Evolutionary conservation across 2,113 vertebrate genomes (phyloP), one percentile per base, ranked within the genome.

Genomic region (Mobula hypostoma): DNA sequence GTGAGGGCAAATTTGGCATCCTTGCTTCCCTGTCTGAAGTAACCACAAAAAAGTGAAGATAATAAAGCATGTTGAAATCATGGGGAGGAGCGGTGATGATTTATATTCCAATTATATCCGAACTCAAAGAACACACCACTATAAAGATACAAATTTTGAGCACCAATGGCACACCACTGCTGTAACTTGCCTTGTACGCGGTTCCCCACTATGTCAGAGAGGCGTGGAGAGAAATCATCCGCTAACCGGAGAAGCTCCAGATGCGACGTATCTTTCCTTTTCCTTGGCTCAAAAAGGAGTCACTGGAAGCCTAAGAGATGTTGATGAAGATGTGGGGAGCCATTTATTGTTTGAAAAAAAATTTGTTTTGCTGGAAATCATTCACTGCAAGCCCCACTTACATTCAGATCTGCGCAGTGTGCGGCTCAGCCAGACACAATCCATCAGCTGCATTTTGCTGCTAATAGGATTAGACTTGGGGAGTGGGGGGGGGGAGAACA

Each of bases 381-480:
- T 72, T 92, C 90, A 68, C 68, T 6, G 5, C 9, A 29, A 68
- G 87, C 66, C 61, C 5, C 87, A 90, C 66, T 90, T 56, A n/a
- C 24, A 92, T 92, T 40, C 29, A 19, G 90, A 92, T 72, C 40
- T 72, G n/a, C 19, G n/a, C 68, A 40, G n/a, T 68, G 68, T 40
- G 40, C 90, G 36, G 66, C 21, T 15, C 12, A 72, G 32, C 90
- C 61, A 92, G 90, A 92, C 66, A 72, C 90, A 40, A 92, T 92
- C 90, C 68, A 92, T 72, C 90, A 92, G 7, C n/a, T 40, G 90
- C n/a, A 3, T n/a, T 40, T 92, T 63, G 36, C 66, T 27, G 29
- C 90, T 92, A 92, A 92, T 92, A 48, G 90, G 90, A 92, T 92
- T 92, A 92, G 66, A 72, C 66, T 48, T 48, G 48, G 48, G 48